These are phyloP conservation scores for Sebastes minor DNA, from an alignment of 2,797 vertebrate genomes.

Conservation along the genomic window DNA sequence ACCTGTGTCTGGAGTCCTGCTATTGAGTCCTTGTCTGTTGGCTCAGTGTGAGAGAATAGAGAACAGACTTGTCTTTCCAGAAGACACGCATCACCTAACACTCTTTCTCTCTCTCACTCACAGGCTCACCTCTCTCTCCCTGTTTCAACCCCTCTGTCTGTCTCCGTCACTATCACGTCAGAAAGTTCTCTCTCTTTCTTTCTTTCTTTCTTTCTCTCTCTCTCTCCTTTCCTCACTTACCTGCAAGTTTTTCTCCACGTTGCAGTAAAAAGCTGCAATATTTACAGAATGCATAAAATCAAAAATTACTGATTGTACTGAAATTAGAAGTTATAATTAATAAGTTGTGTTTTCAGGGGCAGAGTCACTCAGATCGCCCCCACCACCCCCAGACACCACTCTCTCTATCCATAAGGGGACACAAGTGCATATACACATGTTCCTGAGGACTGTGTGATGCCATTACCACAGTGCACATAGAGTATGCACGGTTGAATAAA, in stretches of 20 bases:
- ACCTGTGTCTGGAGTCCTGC: background rate
- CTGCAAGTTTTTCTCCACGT: no score
- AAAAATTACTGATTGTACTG: background rate
- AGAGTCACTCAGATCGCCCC: no score
- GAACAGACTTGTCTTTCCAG: background rate
- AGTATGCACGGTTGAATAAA: background rate
- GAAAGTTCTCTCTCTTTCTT: background rate
- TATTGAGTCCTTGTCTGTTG: background rate
- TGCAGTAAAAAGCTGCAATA: background rate
- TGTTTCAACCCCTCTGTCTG: conserved; percentile 14
- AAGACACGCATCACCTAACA: conserved; percentile 17
- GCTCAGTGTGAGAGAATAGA: no score
- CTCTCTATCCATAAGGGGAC: no score
- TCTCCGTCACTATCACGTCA: background rate
- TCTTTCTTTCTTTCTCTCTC: background rate
- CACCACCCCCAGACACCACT: no score
- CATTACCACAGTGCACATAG: background rate
- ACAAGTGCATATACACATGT: no score
- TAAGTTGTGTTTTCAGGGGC: no score
- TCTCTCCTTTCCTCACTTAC: background rate
- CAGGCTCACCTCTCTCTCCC: background rate
- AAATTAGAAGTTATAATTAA: no score
- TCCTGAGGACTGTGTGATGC: background rate
- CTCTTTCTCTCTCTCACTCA: background rate
- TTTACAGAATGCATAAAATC: background rate